A percentile compares a stretch with the other conserved stretches of the same genome.
These are phyloP conservation scores for Neotragus moschatus DNA, from an alignment of 2,113 vertebrate genomes.

Conservation along the genomic window DNA sequence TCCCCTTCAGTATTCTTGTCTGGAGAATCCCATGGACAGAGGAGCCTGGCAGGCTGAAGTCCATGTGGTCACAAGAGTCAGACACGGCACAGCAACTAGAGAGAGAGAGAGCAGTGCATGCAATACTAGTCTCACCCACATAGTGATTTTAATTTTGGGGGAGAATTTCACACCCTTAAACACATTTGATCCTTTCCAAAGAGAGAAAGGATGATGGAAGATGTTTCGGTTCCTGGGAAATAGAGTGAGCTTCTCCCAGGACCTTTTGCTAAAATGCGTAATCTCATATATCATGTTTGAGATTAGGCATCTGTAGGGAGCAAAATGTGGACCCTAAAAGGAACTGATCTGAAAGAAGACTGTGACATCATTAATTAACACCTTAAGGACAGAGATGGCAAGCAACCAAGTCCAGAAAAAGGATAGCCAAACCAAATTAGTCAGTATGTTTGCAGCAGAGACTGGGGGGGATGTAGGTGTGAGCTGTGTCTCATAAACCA, in stretches of 20 bases:
- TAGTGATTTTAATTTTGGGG: background rate
- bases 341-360: background rate
- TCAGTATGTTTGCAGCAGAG: background rate
- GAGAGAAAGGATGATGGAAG: background rate
- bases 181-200: background rate
- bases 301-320: background rate
- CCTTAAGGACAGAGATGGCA: background rate
- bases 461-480: background rate
- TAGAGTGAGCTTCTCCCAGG: background rate
- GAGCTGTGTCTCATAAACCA: background rate
- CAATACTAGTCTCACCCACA: background rate
- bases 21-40: background rate
- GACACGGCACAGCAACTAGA: background rate
- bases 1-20: background rate
- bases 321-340: background rate
- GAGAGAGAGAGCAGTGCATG: background rate
- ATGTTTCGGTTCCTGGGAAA: background rate
- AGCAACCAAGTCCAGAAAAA: background rate
- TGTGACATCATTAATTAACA: background rate
- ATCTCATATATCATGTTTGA: background rate
- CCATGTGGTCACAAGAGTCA: rapidly evolving
- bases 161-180: background rate
- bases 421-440: background rate
- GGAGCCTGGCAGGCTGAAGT: background rate
- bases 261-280: background rate